Evolutionary conservation across 53 echinoderm and acorn worm genomes (phyloP), one percentile per base, ranked within the genome.

Genomic region (Antedon mediterranea): DNA sequence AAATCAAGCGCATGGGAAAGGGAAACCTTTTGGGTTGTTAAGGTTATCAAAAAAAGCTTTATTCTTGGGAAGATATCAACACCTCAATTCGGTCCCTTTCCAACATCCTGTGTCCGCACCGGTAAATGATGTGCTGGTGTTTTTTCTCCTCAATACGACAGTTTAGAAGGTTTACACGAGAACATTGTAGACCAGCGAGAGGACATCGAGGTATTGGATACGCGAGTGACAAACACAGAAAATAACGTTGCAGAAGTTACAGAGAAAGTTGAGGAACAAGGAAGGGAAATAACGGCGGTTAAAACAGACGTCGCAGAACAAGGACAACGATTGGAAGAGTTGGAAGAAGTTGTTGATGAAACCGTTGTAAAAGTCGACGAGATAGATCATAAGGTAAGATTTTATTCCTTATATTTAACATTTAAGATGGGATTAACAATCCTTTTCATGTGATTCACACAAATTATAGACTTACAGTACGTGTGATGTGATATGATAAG

Each of bases 321-420:
- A 71, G 94, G 91, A n/a, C 87, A 94, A 76, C 79, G 84, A 31
- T 72, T 94, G n/a, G 91, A 86, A 13, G 85, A 86, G 28, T 57
- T 94, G 71, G 81, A 94, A 74, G 89, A 89, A 31, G 89, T 86
- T 32, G 94, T 94, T 8, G 94, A 91, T 73, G 91, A 94, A 28
- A 85, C 82, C 11, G 83, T 89, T 8, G 82, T 79, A 32, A 94
- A 89, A 71, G 94, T 94, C 23, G 94, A 94, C 28, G 94, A 94
- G 79, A 94, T 94, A 0, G 94, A 91, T 72, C 87, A 89, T 72
- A 94, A 94, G 81, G 94, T 94, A 57, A n/a, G n/a, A n/a, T n/a
- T n/a, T n/a, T 5, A 13, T 41, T 41, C 5, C 5, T 41, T 5
- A 41, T 41, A 7, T 7, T n/a, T n/a, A n/a, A n/a, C n/a, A n/a